phyloP scores from a whole-genome alignment of 2,113 vertebrate genomes.

The Dasyornis broadbenti region DNA sequence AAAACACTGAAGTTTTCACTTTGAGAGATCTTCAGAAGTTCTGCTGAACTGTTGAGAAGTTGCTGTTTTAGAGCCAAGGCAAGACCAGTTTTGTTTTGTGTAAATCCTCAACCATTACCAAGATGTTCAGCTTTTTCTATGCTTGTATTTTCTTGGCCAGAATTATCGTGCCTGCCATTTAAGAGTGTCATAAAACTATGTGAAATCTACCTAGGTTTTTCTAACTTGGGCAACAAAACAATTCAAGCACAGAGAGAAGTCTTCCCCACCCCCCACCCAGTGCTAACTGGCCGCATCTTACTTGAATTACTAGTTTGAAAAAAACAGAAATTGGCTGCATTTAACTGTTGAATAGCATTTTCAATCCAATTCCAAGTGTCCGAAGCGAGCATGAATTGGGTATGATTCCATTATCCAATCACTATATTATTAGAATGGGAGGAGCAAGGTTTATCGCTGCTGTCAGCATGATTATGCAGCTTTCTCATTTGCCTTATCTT shows the following conservation, averaged over 20 bases:
- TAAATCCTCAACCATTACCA: background rate
- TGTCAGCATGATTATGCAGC: slow-evolving; percentile 8
- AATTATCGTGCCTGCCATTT: background rate
- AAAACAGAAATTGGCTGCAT: background rate
- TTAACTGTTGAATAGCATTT: background rate
- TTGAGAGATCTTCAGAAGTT: background rate
- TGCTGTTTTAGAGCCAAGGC: background rate
- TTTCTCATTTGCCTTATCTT: slow-evolving; percentile 2
- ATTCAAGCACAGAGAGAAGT: background rate
- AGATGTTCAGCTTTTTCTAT: background rate
- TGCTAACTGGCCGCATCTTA: background rate
- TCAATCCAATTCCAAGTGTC: background rate
- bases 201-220: background rate
- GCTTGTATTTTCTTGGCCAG: background rate
- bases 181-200: background rate
- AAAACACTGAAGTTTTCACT: background rate
- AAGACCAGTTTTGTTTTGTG: background rate
- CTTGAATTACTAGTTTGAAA: background rate
- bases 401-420: background rate
- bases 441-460: slow-evolving; percentile 2
- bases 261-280: rapidly evolving
- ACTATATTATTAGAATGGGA: background rate
- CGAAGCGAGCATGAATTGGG: background rate
- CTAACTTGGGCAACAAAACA: background rate
- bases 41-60: background rate